Conservation (phyloP, 30 jellyfish, hydroid and myxozoan species). For the Aurelia aurita region DNA sequence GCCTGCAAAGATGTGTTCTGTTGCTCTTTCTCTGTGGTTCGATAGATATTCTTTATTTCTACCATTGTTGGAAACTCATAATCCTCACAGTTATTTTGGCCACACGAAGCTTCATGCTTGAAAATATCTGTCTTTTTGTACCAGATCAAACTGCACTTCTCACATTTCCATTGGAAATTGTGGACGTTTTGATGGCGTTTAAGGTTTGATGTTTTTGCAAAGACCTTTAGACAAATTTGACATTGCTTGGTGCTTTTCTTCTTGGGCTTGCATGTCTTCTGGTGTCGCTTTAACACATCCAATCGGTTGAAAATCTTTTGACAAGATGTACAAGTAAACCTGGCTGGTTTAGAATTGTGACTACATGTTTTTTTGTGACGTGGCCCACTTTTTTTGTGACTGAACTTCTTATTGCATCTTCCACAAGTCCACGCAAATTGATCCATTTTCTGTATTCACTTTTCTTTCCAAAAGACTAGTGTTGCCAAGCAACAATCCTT, state of each 20-base stretch:
- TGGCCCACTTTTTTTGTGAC: slow-evolving; percentile 28
- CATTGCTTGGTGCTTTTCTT: slow-evolving; percentile 38
- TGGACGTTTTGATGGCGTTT: slow-evolving; percentile 19
- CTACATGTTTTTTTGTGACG: slow-evolving; percentile 36
- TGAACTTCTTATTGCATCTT: slow-evolving; percentile 12
- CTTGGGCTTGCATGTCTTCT: slow-evolving; percentile 7
- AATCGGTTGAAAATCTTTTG: slow-evolving; percentile 25
- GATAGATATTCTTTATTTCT: no score
- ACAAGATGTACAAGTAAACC: slow-evolving; percentile 20
- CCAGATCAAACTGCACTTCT: slow-evolving; percentile 8
- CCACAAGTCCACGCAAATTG: slow-evolving; percentile 20
- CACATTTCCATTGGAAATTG: slow-evolving; percentile 29
- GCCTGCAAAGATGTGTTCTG: slow-evolving; percentile 11
- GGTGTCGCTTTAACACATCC: slow-evolving; percentile 39
- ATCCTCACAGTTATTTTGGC: slow-evolving; percentile 4
- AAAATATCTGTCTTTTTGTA: slow-evolving; percentile 10
- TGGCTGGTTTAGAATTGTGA: slow-evolving; percentile 10
- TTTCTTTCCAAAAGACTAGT: neutral
- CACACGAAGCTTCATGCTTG: slow-evolving; percentile 6
- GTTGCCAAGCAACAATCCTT: slow-evolving; percentile 30
- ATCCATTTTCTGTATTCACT: slow-evolving; percentile 6
- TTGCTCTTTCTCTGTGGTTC: slow-evolving; percentile 1
- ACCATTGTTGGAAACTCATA: slow-evolving; percentile 34
- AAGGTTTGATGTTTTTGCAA: slow-evolving; percentile 15
- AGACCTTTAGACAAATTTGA: slow-evolving; percentile 22